Evolutionary conservation across 2,113 vertebrate species (phyloP), one percentile per base, ranked within the genome.

Genomic region (Lamprotornis superbus): DNA sequence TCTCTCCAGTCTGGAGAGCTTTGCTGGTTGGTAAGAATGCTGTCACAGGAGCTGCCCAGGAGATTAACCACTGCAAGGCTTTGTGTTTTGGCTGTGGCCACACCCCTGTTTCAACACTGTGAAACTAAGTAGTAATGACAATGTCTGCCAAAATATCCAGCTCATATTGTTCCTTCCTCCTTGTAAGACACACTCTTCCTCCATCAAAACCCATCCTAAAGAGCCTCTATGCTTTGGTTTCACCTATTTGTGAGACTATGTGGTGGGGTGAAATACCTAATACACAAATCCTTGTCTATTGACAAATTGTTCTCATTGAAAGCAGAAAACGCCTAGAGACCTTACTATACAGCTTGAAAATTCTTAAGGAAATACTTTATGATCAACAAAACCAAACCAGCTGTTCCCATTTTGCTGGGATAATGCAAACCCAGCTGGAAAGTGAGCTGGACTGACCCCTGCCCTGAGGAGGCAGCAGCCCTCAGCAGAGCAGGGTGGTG

Each of bases 341-440:
- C 40, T 86, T 28, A 31, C 40, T 40, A 8, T 53, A 61, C 0
- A 3, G 56, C 50, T 67, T 74, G 68, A 61, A 77, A 86, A 93
- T 80, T 80, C 90, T 86, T 74, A 83, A 77, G 68, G 59, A 93
- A 97, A 70, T 89, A 42, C 40, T 89, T 91, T 71, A 78, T 89
- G 87, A 60, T 89, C 33, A 67, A 78, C 47, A 55, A 91, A 93
- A 89, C 47, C 55, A 95, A 95, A 83, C 12, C 90, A 95, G 77
- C 87, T 89, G 83, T 84, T 95, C 44, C 37, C 44, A 53, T 90
- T 89, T 91, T 87, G 76, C 87, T 63, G 81, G 69, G 35, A 83
- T 91, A 91, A 95, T 71, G 65, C 78, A 82, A 87, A 89, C 71
- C 47, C 70, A 75, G 24, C 56, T 96, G 64, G 69, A 79, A 93